phyloP scores from a whole-genome alignment of 2,888 invertebrate genomes.

The Polia nebulosa region DNA sequence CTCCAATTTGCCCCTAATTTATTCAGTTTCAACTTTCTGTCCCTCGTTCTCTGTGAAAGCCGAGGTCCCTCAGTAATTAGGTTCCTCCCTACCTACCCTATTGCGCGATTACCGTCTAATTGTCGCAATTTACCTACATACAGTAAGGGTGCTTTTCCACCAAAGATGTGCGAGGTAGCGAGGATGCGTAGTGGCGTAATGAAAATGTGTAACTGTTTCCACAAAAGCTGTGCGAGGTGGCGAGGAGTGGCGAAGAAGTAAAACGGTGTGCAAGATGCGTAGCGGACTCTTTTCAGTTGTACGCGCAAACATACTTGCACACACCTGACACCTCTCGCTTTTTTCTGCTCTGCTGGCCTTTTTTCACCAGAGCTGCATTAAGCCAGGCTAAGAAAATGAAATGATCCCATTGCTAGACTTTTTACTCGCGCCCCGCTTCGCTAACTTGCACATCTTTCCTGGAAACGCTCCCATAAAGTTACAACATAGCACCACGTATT shows the following conservation, averaged over 20 bases:
- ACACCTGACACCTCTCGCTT: too few species aligned
- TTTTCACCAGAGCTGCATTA: too few species aligned
- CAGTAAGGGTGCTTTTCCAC: not conserved
- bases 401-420: too few species aligned
- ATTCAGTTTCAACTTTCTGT: conserved; percentile 46
- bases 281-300: too few species aligned
- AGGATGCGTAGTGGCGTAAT: too few species aligned
- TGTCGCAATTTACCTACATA: conserved; percentile 41
- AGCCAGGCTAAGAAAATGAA: too few species aligned
- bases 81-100: conserved; percentile 21
- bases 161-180: not conserved
- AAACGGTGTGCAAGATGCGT: too few species aligned
- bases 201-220: too few species aligned
- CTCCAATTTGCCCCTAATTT: conserved; percentile 42
- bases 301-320: too few species aligned
- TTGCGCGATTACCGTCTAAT: conserved; percentile 46
- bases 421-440: not conserved
- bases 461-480: not conserved
- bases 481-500: conserved; percentile 8
- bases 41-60: conserved; percentile 38
- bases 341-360: too few species aligned
- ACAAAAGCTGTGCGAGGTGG: too few species aligned
- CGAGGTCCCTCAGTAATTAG: conserved; percentile 48
- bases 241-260: too few species aligned
- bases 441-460: not conserved